These are phyloP conservation scores for Elgaria multicarinata DNA, from an alignment of 2,113 vertebrate genomes.

Conservation along the genomic window DNA sequence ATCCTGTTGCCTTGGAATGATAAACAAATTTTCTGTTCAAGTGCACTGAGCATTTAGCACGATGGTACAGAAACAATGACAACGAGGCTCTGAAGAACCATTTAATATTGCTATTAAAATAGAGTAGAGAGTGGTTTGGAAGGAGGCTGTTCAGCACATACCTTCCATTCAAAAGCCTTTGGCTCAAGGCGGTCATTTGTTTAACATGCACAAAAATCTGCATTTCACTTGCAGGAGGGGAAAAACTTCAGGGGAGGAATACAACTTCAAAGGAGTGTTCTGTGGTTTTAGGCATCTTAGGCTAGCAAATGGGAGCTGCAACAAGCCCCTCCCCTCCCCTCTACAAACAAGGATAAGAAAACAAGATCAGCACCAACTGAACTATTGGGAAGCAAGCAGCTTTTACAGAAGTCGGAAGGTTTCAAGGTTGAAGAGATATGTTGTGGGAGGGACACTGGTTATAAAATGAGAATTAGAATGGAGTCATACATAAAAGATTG, in stretches of 20 bases:
- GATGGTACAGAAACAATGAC: background rate
- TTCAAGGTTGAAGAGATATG: background rate
- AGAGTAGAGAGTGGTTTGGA: slow-evolving; percentile 12
- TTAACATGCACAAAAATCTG: slow-evolving; percentile 82
- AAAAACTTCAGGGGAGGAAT: background rate
- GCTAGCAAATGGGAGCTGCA: background rate
- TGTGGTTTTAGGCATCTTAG: slow-evolving; percentile 46
- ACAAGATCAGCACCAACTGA: slow-evolving; percentile 11
- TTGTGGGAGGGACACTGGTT: background rate
- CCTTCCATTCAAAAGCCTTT: slow-evolving; percentile 21
- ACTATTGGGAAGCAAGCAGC: background rate
- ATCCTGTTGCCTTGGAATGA: background rate
- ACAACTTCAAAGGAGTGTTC: slow-evolving; percentile 77
- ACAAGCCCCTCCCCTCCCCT: slow-evolving; percentile 3
- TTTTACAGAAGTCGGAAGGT: background rate
- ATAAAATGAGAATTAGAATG: background rate
- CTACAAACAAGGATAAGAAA: slow-evolving; percentile 23
- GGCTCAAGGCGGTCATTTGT: slow-evolving; percentile 79
- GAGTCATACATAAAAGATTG: background rate
- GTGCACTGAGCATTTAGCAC: slow-evolving; percentile 25
- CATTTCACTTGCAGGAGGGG: slow-evolving; percentile 73
- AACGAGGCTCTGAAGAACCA: slow-evolving; percentile 21
- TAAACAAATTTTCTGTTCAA: slow-evolving; percentile 14
- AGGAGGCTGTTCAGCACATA: background rate
- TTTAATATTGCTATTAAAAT: background rate